Evolutionary conservation across 2,113 vertebrate genomes (phyloP), one percentile per base, ranked within the genome.

Genomic region (Callorhinus ursinus): DNA sequence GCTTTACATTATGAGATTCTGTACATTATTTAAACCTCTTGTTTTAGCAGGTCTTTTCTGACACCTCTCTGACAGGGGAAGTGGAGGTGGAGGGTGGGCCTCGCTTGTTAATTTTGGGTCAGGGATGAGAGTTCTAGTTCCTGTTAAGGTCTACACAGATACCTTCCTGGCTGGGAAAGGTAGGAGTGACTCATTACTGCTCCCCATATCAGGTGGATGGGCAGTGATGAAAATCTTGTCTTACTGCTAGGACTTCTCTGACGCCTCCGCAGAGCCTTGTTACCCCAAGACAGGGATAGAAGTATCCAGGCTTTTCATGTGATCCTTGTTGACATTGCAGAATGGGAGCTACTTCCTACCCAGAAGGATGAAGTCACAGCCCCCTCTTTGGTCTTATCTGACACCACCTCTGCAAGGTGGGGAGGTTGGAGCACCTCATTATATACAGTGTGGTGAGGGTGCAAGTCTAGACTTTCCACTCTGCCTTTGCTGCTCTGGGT

Each of bases 241-340:
- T 88, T 4, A 63, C 3, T 1, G 1, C 26, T 31, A 72, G 28
- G 28, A 14, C 36, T 49, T 6, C 72, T 77, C 31, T 61, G 5
- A 83, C 2, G 18, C 10, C 33, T 80, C 1, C 0, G 21, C 4
- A 21, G 24, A 0, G 12, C 7, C 0, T 28, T 33, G 28, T 53
- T 81, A n/a, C 19, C 72, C 2, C 3, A 82, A 9, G 1, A 11
- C 61, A 16, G 6, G 5, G 11, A 24, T 19, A 2, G 28, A 57
- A 63, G 74, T 33, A 19, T 6, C 28, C 5, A n/a, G 28, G 3
- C 4, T 49, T 26, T 67, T 12, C 5, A 1, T 1, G 3, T 53
- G 22, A 19, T n/a, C 18, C 76, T 12, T 12, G 18, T 49, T 31
- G 85, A 88, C 59, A 33, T 5, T 49, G 10, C 21, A 71, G n/a